Conservation (phyloP, 92 coral and sea anemone genomes). For the Phenganax marumi region DNA sequence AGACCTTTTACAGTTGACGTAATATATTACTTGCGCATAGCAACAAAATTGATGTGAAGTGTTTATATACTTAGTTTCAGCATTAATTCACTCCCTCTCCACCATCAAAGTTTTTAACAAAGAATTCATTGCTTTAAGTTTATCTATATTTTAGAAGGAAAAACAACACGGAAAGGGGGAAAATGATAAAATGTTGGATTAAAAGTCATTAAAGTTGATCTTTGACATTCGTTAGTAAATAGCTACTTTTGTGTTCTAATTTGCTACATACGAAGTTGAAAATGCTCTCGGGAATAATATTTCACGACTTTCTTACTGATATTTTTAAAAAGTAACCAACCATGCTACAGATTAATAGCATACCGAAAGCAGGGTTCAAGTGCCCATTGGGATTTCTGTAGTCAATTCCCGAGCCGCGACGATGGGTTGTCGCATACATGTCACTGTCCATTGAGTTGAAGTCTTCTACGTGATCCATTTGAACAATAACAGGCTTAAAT, state of each 20-base stretch:
- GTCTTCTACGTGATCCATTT: slow-evolving; percentile 18
- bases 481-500: not conserved
- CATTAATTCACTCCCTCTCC: not conserved
- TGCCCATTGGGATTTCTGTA: slow-evolving; percentile 7
- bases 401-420: not conserved
- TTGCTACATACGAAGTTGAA: not conserved
- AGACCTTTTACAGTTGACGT: not conserved
- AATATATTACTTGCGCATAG: not conserved
- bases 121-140: not conserved
- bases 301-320: too few species aligned
- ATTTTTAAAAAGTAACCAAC: too few species aligned
- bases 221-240: not conserved
- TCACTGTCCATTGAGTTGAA: slow-evolving; percentile 25
- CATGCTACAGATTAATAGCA: not conserved
- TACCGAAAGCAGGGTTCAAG: slow-evolving; percentile 26
- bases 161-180: not conserved
- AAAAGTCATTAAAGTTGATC: not conserved
- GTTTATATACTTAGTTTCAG: not conserved
- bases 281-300: not conserved
- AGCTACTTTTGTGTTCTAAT: slow-evolving; percentile 1
- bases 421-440: not conserved
- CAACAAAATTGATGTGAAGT: slow-evolving; percentile 4
- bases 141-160: not conserved
- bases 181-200: not conserved
- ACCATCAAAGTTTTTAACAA: not conserved